Conservation (phyloP, 1,140 invertebrate genomes). For the Lepidurus packardi region DNA sequence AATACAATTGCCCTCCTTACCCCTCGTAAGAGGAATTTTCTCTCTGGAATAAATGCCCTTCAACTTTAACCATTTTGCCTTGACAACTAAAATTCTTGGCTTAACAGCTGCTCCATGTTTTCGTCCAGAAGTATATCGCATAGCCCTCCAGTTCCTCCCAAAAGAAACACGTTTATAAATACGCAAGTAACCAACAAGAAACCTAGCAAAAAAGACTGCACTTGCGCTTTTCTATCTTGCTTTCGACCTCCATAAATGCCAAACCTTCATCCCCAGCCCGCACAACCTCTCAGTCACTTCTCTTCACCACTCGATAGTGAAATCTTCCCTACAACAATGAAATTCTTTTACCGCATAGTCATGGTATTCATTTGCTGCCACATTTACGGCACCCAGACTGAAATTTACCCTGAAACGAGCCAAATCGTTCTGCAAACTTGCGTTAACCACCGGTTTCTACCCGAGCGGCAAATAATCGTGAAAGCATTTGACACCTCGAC, state of each 20-base stretch:
- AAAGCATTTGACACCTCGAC: conserved; percentile 2
- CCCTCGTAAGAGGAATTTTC: no score
- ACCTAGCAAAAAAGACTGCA: neutral
- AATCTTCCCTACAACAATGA: neutral
- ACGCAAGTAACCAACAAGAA: neutral
- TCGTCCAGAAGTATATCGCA: no score
- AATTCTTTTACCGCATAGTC: neutral
- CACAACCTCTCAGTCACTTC: neutral
- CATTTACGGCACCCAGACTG: neutral
- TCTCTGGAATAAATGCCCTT: no score
- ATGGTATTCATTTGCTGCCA: neutral
- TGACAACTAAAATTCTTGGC: no score
- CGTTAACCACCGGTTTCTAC: neutral
- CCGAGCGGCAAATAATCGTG: neutral
- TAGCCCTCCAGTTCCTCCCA: no score
- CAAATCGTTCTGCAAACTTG: neutral
- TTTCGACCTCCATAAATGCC: neutral
- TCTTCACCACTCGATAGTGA: neutral
- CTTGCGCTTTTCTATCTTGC: neutral
- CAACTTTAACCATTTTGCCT: no score
- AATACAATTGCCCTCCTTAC: no score
- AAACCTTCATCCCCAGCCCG: neutral
- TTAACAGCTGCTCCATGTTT: no score
- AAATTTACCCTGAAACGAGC: neutral
- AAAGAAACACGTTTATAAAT: neutral